Conservation (phyloP, 2,797 vertebrate genomes). For the Hozukius guyotensis region DNA sequence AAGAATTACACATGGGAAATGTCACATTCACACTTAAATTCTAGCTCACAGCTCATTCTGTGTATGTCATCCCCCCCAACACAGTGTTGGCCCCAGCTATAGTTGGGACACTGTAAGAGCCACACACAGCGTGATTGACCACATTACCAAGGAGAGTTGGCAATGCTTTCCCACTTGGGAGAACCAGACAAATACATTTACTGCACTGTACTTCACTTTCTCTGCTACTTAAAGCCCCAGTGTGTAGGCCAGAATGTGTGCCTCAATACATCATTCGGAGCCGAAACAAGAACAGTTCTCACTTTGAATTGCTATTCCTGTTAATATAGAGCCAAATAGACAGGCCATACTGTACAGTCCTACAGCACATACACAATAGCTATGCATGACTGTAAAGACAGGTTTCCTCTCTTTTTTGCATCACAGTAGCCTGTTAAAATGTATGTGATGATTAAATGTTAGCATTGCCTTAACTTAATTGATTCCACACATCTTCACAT, state of each 20-base stretch:
- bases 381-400: not conserved
- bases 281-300: conserved; percentile 10
- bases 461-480: not conserved
- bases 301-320: conserved; percentile 25
- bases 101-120: conserved; percentile 20
- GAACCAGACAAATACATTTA: conserved; percentile 55
- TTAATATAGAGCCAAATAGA: conserved; percentile 28
- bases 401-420: not conserved
- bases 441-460: no score
- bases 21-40: not conserved
- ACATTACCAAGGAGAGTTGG: conserved; percentile 52
- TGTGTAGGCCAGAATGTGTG: conserved; percentile 16
- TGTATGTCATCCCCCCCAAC: not conserved
- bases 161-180: conserved; percentile 48
- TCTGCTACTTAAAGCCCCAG: conserved; percentile 21
- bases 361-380: not conserved
- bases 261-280: conserved; percentile 41
- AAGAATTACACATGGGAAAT: not conserved
- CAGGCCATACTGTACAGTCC: not conserved
- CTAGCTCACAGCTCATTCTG: not conserved
- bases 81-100: not conserved
- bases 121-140: conserved; percentile 51
- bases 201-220: conserved; percentile 43
- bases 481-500: no score
- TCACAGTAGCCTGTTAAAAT: not conserved